Conservation (phyloP, 2,797 vertebrate species). For the Antrozous pallidus region DNA sequence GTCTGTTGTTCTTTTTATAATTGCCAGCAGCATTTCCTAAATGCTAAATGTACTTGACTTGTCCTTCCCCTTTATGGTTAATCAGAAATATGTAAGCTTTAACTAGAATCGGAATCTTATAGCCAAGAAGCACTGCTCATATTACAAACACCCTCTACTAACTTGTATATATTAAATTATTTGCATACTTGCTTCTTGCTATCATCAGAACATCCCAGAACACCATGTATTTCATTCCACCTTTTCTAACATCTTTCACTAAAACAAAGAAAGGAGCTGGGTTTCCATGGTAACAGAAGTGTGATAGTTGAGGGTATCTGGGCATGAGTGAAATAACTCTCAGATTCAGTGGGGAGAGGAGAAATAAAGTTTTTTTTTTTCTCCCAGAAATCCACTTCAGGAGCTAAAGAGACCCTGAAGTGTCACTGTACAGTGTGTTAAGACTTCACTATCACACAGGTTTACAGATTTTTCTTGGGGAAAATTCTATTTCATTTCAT, state of each 20-base stretch:
- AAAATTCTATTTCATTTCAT: constrained; percentile 36
- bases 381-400: not conserved
- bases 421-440: not conserved
- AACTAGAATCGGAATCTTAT: not conserved
- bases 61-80: not conserved
- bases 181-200: not conserved
- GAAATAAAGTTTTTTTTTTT: constrained; percentile 47
- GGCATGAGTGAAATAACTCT: constrained; percentile 56
- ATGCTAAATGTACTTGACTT: not conserved
- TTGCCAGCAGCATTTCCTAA: not conserved
- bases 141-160: not conserved
- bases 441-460: not conserved
- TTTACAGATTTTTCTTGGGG: not conserved
- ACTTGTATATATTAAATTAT: constrained; percentile 26
- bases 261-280: constrained; percentile 23
- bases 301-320: constrained; percentile 49
- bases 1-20: not conserved
- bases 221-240: constrained; percentile 18
- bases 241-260: constrained; percentile 54
- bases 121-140: not conserved
- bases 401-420: not conserved
- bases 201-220: constrained; percentile 21
- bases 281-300: constrained; percentile 72
- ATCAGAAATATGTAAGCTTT: not conserved
- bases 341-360: constrained; percentile 41